Evolutionary conservation across 2,113 vertebrate genomes (phyloP), one percentile per base, ranked within the genome.

Genomic region (Mus musculus): DNA sequence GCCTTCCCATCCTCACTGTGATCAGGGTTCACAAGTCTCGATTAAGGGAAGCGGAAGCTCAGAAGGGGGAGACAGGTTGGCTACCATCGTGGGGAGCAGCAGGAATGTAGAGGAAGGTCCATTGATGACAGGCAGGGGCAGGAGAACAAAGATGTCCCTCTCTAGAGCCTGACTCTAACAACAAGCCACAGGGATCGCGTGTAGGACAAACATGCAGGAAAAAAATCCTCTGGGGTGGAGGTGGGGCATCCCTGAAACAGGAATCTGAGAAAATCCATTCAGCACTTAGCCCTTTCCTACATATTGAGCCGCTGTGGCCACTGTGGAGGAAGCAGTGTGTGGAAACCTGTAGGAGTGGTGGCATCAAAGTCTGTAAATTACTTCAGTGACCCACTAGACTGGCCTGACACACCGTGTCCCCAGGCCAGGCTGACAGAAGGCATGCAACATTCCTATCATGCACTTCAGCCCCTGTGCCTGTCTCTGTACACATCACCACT

Each of bases 321-420:
- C n/a, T 14, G 12, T 10, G n/a, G 19, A 82, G 65, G 49, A 59
- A 63, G 24, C 13, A 28, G n/a, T 42, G 56, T 63, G n/a, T 63
- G 24, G 56, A 28, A 63, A 42, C 36, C 24, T 42, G 59, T 26
- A 61, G 3, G 36, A 13, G 22, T 61, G 78, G n/a, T 61, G 36
- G 7, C 16, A 63, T 36, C 8, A 28, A 61, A 46, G 9, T n/a
- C 14, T 28, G 24, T 33, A n/a, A 63, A 11, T 52, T 12, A 81
- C 42, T 10, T 49, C 39, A 63, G 67, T 39, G 39, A 39, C 16
- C 85, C 11, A 26, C 54, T 16, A 39, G 36, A 12, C 10, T 30
- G 7, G 33, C 2, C 39, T 54, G 16, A 24, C 39, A 10, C 0
- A 10, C 28, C 26, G 5, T 5, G 54, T 42, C 9, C 3, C 24